phyloP scores from a whole-genome alignment of 2,888 invertebrate genomes.

The Hofmannophila pseudospretella region DNA sequence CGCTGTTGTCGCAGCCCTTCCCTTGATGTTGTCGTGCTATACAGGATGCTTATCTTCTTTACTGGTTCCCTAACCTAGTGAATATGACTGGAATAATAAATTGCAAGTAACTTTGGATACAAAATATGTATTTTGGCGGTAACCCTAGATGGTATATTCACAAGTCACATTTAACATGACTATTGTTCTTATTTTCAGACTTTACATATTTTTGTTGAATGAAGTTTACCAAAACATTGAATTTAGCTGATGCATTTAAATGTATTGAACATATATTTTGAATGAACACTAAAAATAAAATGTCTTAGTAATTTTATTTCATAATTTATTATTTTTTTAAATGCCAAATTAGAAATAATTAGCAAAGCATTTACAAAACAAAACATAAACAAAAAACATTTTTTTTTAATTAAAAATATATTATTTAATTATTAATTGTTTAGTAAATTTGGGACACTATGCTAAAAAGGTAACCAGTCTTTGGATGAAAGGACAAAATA shows the following conservation, averaged over 20 bases:
- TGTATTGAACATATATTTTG: no score
- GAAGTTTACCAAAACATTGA: no score
- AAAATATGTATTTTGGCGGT: constrained; percentile 7
- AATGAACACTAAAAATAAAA: neutral
- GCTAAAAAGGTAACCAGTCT: no score
- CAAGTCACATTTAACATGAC: constrained; percentile 4
- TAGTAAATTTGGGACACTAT: no score
- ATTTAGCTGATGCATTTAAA: no score
- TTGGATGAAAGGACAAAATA: no score
- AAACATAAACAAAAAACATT: no score
- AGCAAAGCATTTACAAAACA: constrained; percentile 1
- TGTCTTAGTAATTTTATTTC: neutral
- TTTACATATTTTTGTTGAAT: no score
- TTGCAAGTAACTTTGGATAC: constrained; percentile 4
- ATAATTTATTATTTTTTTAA: neutral
- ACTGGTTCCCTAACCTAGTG: neutral
- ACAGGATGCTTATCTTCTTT: no score
- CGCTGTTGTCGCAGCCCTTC: neutral
- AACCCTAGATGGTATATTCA: constrained; percentile 10
- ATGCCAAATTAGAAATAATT: neutral
- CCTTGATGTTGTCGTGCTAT: constrained; percentile 7
- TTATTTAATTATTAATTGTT: no score
- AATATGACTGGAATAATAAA: constrained; percentile 13
- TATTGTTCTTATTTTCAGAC: constrained; percentile 7
- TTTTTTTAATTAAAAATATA: no score